These are phyloP conservation scores for Galemys pyrenaicus DNA, from an alignment of 2,113 vertebrate genomes.

Conservation along the genomic window DNA sequence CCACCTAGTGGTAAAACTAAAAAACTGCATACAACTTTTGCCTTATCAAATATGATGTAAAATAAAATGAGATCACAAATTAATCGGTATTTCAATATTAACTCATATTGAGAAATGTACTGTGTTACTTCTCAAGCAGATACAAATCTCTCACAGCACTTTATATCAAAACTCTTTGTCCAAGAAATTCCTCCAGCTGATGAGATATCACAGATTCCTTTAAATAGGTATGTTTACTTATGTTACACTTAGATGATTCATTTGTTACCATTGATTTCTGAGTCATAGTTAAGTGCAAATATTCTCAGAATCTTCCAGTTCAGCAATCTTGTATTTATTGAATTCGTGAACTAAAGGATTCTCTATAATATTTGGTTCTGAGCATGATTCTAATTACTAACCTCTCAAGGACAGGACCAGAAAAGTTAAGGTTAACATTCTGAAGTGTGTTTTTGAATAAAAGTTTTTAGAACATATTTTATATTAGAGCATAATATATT, in stretches of 20 bases:
- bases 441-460: not conserved
- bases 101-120: not conserved
- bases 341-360: not conserved
- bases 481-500: not conserved
- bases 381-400: not conserved
- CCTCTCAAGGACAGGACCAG: not conserved
- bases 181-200: not conserved
- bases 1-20: slow-evolving; percentile 71
- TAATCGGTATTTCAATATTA: not conserved
- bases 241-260: not conserved
- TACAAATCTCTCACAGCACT: not conserved
- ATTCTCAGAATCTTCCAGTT: not conserved
- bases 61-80: not conserved
- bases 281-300: not conserved
- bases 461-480: not conserved
- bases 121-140: slow-evolving; percentile 8
- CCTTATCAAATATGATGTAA: not conserved
- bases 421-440: not conserved
- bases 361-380: not conserved
- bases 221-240: not conserved
- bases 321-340: not conserved
- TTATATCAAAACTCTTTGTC: not conserved
- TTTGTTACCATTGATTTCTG: not conserved
- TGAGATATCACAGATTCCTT: not conserved
- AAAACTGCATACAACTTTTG: slow-evolving; percentile 30